Base-by-base conservation (phyloP, 2,888 invertebrate species). In the Shargacucullia verbasci region DNA sequence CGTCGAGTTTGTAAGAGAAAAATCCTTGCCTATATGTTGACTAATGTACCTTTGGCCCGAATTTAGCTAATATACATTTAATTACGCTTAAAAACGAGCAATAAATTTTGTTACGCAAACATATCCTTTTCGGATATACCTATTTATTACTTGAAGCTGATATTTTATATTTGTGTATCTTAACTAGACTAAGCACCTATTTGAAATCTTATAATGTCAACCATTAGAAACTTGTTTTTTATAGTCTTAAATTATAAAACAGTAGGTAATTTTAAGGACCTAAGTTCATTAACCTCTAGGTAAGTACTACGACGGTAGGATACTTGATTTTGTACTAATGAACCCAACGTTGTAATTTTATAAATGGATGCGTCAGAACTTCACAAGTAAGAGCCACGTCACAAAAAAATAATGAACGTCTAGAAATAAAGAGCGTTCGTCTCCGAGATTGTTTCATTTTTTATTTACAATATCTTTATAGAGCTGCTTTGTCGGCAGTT, bases 11-110 rank as follows among this genome's bases (percentile, higher is more conserved):
- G 60, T 77, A 78, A 68, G 61, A 76, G 71, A 68, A 73, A 78
- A 80, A 73, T 70, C 65, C 61, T 59, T 59, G 48, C 68, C 40
- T 74, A 66, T 69, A 74, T 76, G 76, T 78, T 79, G 72, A 78
- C 68, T 78, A 79, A 83, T 78, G 76, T 72, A 66, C 70, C 64
- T 70, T 68, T 73, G 72, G 59, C 73, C 64, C 64, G 47, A 62
- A 77, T 77, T 69, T 70, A 68, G 78, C 80, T 78, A 79, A 83
- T 81, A 59, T 54, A 71, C 75, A n/a, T n/a, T n/a, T n/a, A n/a
- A n/a, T n/a, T n/a, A n/a, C n/a, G n/a, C n/a, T n/a, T n/a, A n/a
- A n/a, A n/a, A n/a, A 75, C 69, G 62, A 71, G 66, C 70, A 62
- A 69, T 65, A 68, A 62, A 72, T 70, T 73, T 59, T 61, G 31